Percentiles rank a stretch among this genome's conserved stretches.
Conservation (phyloP, 1,140 invertebrate genomes). For the Lysiphlebus fabarum region DNA sequence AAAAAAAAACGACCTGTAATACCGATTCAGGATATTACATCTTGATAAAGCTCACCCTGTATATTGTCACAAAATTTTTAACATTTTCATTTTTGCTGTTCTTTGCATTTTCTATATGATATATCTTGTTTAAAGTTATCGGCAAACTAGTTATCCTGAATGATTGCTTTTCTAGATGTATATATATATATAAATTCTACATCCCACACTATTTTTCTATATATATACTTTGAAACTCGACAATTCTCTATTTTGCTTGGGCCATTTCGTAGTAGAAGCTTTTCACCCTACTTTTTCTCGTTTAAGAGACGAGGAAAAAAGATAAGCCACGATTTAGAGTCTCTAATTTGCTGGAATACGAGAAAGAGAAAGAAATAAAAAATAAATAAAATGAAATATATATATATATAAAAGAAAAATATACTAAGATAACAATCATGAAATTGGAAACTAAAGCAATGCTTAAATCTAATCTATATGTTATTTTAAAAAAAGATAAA, state of each 20-base stretch:
- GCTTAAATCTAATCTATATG: too few relatives aligned
- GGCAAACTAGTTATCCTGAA: constrained; percentile 40
- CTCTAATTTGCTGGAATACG: constrained; percentile 15
- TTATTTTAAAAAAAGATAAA: too few relatives aligned
- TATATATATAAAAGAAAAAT: too few relatives aligned
- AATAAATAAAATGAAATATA: too few relatives aligned
- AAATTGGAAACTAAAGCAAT: too few relatives aligned
- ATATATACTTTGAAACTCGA: neutral
- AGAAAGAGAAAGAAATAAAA: neutral
- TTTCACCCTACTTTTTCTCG: constrained; percentile 9
- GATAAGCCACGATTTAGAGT: constrained; percentile 22
- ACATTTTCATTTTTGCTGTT: neutral
- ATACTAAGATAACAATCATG: too few relatives aligned
- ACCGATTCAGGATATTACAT: too few relatives aligned
- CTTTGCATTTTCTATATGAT: constrained; percentile 30
- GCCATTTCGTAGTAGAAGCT: constrained; percentile 5
- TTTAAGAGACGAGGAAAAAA: constrained; percentile 8
- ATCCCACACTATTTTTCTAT: constrained; percentile 16
- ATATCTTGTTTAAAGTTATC: constrained; percentile 44
- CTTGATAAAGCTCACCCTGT: too few relatives aligned
- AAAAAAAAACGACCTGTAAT: too few relatives aligned
- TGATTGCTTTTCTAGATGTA: constrained; percentile 32
- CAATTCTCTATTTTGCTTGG: constrained; percentile 2
- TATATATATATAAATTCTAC: constrained; percentile 17
- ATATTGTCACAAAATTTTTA: constrained; percentile 7